A percentile compares a stretch with the other conserved stretches of the same genome.
Evolutionary conservation across 2,888 invertebrate species (phyloP).

Genomic region (Hyalella azteca): DNA sequence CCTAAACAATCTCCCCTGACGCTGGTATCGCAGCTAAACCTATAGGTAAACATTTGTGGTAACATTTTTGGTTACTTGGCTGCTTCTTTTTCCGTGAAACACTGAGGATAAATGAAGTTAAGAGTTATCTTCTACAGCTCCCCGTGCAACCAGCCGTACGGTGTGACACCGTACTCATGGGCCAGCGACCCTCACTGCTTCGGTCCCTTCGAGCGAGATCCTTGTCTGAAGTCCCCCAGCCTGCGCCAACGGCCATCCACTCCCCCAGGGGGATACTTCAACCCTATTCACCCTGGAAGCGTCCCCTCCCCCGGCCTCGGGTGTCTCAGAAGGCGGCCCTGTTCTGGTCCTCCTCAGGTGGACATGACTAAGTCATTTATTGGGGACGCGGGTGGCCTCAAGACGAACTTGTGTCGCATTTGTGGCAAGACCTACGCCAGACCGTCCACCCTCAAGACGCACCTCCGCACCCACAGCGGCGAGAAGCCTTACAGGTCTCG

Average conservation of each 20-base stretch:
- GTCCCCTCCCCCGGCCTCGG: conserved; percentile 59
- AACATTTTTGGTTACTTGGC: too few relatives aligned
- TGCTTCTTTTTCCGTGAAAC: too few relatives aligned
- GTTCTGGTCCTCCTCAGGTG: conserved; percentile 41
- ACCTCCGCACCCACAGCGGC: conserved; percentile 93
- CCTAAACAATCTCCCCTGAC: too few relatives aligned
- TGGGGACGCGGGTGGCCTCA: conserved; percentile 57
- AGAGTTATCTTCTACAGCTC: not conserved
- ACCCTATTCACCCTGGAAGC: conserved; percentile 38
- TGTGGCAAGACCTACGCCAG: conserved; percentile 97
- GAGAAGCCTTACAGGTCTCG: conserved; percentile 82
- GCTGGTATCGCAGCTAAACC: too few relatives aligned
- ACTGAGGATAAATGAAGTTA: too few relatives aligned
- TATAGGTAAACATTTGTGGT: too few relatives aligned
- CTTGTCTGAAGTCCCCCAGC: conserved; percentile 53
- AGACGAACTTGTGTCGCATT: conserved; percentile 86
- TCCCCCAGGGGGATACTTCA: conserved; percentile 28
- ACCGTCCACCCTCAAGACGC: conserved; percentile 96
- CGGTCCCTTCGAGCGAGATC: conserved; percentile 46
- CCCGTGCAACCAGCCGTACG: conserved; percentile 53
- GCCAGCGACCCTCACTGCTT: conserved; percentile 39
- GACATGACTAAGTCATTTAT: conserved; percentile 52
- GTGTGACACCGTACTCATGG: conserved; percentile 53
- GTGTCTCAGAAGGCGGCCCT: conserved; percentile 58
- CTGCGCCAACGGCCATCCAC: conserved; percentile 65